phyloP scores from a whole-genome alignment of 1,140 invertebrate genomes.

The Nixonia krombeini region DNA sequence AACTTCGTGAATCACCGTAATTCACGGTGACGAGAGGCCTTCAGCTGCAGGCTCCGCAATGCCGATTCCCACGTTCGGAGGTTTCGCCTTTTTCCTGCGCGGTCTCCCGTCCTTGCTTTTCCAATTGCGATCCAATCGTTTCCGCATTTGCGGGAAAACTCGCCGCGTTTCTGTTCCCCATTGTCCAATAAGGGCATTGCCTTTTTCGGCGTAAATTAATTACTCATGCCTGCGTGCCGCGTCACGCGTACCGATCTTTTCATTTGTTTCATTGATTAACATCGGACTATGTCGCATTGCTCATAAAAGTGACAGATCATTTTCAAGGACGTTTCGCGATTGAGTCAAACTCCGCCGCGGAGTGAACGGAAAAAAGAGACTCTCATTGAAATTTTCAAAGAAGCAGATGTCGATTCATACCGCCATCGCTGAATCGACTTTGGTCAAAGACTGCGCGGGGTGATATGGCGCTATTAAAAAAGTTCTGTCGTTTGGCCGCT shows the following conservation, averaged over 20 bases:
- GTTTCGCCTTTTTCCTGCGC: constrained; percentile 11
- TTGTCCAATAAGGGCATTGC: no score
- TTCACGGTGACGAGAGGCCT: constrained; percentile 17
- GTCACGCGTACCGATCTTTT: no score
- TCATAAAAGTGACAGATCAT: no score
- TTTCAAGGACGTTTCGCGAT: no score
- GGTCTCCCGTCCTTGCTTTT: constrained; percentile 7
- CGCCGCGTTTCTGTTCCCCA: not conserved
- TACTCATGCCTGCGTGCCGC: no score
- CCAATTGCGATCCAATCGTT: constrained; percentile 9
- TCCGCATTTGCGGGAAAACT: not conserved
- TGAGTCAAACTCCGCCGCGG: no score
- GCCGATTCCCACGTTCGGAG: not conserved
- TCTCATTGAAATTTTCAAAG: constrained; percentile 52
- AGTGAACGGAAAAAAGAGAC: constrained; percentile 4
- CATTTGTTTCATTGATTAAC: not conserved
- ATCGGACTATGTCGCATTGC: no score
- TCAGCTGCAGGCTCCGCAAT: not conserved
- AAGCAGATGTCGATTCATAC: constrained; percentile 39
- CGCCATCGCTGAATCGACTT: not conserved
- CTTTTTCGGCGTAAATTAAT: no score
- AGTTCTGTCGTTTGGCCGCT: constrained; percentile 52
- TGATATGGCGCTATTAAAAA: constrained; percentile 56
- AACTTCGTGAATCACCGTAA: constrained; percentile 6
- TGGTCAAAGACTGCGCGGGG: not conserved